Evolutionary conservation across 1,140 invertebrate species (phyloP), one percentile per base, ranked within the genome.

Genomic region (Drosophila watanabei): DNA sequence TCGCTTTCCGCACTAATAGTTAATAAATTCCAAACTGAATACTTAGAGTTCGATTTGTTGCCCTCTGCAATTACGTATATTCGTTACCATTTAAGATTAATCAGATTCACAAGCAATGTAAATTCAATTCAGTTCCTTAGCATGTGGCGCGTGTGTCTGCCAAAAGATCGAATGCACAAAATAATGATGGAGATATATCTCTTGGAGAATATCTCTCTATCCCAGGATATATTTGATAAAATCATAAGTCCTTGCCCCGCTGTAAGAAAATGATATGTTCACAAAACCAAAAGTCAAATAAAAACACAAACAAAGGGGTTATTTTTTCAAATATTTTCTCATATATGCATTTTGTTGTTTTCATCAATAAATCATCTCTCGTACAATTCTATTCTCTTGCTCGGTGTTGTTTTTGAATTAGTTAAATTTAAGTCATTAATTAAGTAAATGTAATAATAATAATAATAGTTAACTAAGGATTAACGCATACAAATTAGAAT

Each of bases 401-500:
- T 70, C 79, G 69, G 64, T 75, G 66, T 75, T 77, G 64, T 66
- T 83, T 63, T 59, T 83, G 79, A 80, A 80, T 80, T 80, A 75
- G 68, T 85, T 90, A 90, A 82, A 60, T 75, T 79, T 89, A 89
- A 82, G 79, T 84, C 85, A 72, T 79, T 91, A 83, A 82, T 91
- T 91, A 91, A 88, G 82, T 91, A 91, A 88, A 69, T 79, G 64
- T 91, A 92, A 91, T 91, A 66, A 75, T 73, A 72, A 68, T 75
- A 76, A 78, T 82, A 82, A 91, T 88, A 84, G 82, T 88, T 84
- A 91, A 91, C 82, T 91, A 91, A 88, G 79, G 75, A 78, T 73
- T 85, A 85, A 91, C 89, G 81, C 81, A 88, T 88, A 85, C 78
- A 91, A 84, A 91, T 81, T 87, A 83, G 80, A 77, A 87, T 87